Conservation (phyloP, 2,797 vertebrate species). For the Gobio occitaniae region DNA sequence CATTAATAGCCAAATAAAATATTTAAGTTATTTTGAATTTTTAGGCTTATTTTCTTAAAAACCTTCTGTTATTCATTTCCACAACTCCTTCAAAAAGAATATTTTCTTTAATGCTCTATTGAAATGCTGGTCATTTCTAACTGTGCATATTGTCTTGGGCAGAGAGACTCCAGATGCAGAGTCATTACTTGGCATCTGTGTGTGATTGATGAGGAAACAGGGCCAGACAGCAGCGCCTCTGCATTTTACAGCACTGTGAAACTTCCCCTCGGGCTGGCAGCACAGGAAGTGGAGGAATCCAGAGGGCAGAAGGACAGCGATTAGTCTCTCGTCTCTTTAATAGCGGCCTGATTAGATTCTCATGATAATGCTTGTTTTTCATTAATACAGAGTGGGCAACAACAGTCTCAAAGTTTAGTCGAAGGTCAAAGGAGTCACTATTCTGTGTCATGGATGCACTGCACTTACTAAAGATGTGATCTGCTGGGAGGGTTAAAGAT, state of each 20-base stretch:
- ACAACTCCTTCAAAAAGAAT: background rate
- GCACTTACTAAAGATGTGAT: background rate
- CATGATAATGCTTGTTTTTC: slow-evolving; percentile 67
- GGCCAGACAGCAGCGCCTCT: slow-evolving; percentile 13
- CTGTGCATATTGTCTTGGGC: background rate
- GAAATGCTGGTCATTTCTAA: slow-evolving; percentile 24
- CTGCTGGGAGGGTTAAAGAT: background rate
- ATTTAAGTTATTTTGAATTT: background rate
- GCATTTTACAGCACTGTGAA: slow-evolving; percentile 18
- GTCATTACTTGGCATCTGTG: slow-evolving; percentile 14
- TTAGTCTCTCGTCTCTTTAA: slow-evolving; percentile 75
- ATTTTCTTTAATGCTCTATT: slow-evolving; percentile 1
- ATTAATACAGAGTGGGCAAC: slow-evolving; percentile 53
- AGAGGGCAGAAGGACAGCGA: slow-evolving; percentile 68
- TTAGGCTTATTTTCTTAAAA: background rate
- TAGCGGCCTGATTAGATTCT: slow-evolving; percentile 72
- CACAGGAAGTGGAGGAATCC: slow-evolving; percentile 63
- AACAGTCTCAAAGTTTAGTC: slow-evolving; percentile 15
- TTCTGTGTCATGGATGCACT: background rate
- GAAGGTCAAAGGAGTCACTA: slow-evolving; percentile 27
- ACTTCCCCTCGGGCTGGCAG: slow-evolving; percentile 28
- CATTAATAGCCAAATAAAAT: background rate
- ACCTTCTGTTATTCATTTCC: background rate
- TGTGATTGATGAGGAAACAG: slow-evolving; percentile 26
- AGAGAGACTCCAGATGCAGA: slow-evolving; percentile 7